Evolutionary conservation across 2,888 invertebrate genomes (phyloP).

Genomic region (Diaprepes abbreviatus): DNA sequence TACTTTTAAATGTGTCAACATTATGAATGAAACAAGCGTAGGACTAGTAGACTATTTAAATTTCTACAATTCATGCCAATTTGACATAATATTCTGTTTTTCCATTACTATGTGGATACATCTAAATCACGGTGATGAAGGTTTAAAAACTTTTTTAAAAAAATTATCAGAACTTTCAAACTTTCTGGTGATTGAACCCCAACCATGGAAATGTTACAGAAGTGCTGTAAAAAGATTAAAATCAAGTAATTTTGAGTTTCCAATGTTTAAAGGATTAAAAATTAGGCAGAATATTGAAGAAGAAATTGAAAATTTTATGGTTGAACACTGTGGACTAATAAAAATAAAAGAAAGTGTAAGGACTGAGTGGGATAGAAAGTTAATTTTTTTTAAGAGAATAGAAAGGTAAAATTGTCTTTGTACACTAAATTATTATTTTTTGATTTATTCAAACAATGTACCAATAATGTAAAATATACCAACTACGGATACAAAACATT

Average conservation of each 20-base stretch:
- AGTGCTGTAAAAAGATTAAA: conserved; percentile 81
- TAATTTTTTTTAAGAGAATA: conserved; percentile 72
- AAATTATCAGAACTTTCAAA: conserved; percentile 71
- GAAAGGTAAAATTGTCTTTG: background rate
- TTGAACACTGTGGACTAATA: conserved; percentile 66
- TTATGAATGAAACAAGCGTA: conserved; percentile 67
- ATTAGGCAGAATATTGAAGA: conserved; percentile 74
- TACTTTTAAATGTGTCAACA: conserved; percentile 73
- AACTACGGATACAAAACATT: no score
- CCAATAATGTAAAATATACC: no score
- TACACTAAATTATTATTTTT: no score
- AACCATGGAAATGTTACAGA: conserved; percentile 88
- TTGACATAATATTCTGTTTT: conserved; percentile 83
- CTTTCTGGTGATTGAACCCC: conserved; percentile 82
- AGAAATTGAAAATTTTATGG: conserved; percentile 73
- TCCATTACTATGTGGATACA: conserved; percentile 95
- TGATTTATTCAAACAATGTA: no score
- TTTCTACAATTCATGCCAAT: conserved; percentile 66
- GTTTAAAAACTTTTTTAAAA: conserved; percentile 75
- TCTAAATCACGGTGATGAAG: conserved; percentile 84
- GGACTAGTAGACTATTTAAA: conserved; percentile 67
- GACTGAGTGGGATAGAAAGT: conserved; percentile 79
- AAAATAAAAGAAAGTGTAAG: conserved; percentile 73
- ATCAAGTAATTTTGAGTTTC: conserved; percentile 73
- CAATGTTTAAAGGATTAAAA: conserved; percentile 72